A percentile compares a stretch with the other conserved stretches of the same genome.
phyloP scores from a whole-genome alignment of 2,113 vertebrate species.

The Zosterops japonicus region DNA sequence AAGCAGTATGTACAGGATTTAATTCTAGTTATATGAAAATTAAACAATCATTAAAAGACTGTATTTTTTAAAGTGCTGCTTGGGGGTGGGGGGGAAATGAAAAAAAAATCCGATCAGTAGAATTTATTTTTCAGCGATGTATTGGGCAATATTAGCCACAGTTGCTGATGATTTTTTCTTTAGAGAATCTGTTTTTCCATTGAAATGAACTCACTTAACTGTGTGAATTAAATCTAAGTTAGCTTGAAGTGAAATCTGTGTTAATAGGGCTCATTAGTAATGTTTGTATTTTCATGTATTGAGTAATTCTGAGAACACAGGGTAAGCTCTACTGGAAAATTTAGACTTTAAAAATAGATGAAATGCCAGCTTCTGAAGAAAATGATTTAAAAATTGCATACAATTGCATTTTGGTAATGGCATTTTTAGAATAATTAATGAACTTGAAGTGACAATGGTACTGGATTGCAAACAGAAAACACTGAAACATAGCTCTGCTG shows the following conservation, averaged over 20 bases:
- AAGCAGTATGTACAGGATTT: conserved; percentile 61
- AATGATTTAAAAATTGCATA: background rate
- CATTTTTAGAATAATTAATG: background rate
- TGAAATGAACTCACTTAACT: conserved; percentile 49
- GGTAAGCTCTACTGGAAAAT: background rate
- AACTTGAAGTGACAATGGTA: background rate
- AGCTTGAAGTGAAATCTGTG: conserved; percentile 17
- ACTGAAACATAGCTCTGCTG: background rate
- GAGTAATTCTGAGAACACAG: background rate
- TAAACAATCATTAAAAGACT: conserved; percentile 71
- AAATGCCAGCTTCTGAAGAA: background rate
- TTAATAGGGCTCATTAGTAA: conserved; percentile 41
- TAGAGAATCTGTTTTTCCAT: conserved; percentile 14
- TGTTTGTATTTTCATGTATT: conserved; percentile 10
- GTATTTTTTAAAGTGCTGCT: conserved; percentile 63
- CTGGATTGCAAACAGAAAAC: background rate
- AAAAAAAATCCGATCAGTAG: conserved; percentile 51
- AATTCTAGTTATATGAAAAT: conserved; percentile 68
- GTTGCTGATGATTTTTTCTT: conserved; percentile 35
- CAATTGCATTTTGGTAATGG: background rate
- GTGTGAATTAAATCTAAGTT: conserved; percentile 55
- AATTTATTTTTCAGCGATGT: background rate
- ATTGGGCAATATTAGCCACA: conserved; percentile 42
- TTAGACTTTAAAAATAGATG: background rate
- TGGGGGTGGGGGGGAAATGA: background rate